phyloP scores from a whole-genome alignment of 92 coral and sea anemone genomes.

The Virgularia gustaviana region DNA sequence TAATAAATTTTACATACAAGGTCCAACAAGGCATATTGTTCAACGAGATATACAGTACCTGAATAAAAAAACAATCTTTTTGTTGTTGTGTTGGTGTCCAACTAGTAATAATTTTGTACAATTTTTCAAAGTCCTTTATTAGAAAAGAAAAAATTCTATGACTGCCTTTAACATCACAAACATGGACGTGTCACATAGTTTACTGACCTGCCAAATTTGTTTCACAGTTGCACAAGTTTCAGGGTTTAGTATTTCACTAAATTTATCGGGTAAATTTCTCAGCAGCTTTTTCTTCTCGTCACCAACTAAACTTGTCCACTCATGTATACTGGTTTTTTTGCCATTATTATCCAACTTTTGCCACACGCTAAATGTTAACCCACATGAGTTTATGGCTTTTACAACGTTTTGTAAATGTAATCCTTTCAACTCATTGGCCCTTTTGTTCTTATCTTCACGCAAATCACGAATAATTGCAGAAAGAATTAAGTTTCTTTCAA shows the following conservation, averaged over 20 bases:
- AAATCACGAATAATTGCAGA: neutral
- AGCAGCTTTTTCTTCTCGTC: too few species aligned
- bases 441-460: slow-evolving; percentile 10
- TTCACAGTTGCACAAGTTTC: too few species aligned
- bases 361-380: neutral
- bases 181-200: too few species aligned
- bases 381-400: slow-evolving; percentile 12
- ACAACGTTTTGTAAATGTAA: neutral
- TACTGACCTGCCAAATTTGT: too few species aligned
- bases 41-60: slow-evolving; percentile 34
- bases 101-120: slow-evolving; percentile 30
- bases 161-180: too few species aligned
- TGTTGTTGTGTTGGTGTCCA: slow-evolving; percentile 33
- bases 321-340: neutral
- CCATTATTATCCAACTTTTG: slow-evolving; percentile 1
- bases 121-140: slow-evolving; percentile 27
- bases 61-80: slow-evolving; percentile 37
- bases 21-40: neutral
- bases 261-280: too few species aligned
- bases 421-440: neutral
- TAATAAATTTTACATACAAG: neutral
- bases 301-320: slow-evolving; percentile 34
- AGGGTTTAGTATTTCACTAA: too few species aligned
- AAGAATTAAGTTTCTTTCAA: slow-evolving; percentile 9
- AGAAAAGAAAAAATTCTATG: slow-evolving; percentile 6